These are phyloP conservation scores for Labeo catla DNA, from an alignment of 2,113 vertebrate species.

Conservation along the genomic window DNA sequence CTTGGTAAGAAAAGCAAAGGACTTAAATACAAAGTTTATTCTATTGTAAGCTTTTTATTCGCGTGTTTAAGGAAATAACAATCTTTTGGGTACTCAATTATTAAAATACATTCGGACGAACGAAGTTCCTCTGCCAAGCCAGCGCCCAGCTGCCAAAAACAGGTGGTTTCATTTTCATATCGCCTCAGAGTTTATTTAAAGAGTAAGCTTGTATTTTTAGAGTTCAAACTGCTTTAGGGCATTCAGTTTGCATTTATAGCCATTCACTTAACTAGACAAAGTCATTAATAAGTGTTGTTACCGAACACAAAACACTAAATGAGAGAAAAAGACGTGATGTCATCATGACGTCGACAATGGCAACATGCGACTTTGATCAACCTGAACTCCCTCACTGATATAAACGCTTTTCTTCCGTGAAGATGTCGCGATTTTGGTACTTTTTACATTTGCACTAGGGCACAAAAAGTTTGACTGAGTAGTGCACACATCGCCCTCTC, in stretches of 20 bases:
- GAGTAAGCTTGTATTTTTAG: background rate
- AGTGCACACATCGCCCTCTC: background rate
- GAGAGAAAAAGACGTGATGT: slow-evolving; percentile 1
- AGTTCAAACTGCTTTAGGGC: background rate
- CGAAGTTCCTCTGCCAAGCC: background rate
- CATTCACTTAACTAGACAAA: background rate
- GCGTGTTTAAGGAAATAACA: background rate
- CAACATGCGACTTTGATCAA: background rate
- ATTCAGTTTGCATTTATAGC: background rate
- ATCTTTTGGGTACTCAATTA: background rate
- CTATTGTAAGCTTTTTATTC: background rate
- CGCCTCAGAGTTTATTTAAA: background rate
- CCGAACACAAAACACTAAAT: background rate
- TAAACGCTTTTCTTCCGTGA: background rate
- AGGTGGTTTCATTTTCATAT: slow-evolving; percentile 56
- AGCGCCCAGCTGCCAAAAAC: background rate
- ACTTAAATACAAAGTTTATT: background rate
- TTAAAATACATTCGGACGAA: background rate
- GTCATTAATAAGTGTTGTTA: background rate
- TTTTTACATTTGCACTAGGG: background rate
- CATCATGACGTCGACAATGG: slow-evolving; percentile 2
- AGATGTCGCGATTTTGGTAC: background rate
- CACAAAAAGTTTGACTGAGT: background rate
- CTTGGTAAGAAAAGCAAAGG: slow-evolving; percentile 44
- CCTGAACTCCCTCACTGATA: background rate